phyloP scores from a whole-genome alignment of 1,140 invertebrate species.

The Ceratosolen fusciceps region DNA sequence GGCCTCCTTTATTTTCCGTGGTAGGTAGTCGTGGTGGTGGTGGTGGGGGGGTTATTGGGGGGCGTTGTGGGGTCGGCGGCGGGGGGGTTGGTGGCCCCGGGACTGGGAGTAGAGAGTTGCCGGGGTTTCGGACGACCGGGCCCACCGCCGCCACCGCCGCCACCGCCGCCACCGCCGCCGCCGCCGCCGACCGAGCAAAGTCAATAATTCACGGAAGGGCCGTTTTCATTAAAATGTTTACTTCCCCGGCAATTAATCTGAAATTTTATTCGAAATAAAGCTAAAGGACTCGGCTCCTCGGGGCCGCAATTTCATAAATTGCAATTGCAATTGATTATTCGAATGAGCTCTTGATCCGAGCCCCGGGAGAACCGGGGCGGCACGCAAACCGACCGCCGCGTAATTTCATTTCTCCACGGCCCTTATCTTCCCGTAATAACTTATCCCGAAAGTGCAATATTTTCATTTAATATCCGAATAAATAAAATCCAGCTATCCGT shows the following conservation, averaged over 20 bases:
- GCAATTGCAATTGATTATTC: conserved; percentile 8
- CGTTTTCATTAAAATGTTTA: conserved; percentile 15
- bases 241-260: conserved; percentile 7
- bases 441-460: neutral
- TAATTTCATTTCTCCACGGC: neutral
- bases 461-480: neutral
- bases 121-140: too few relatives aligned
- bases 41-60: too few relatives aligned
- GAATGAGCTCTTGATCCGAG: neutral
- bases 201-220: neutral
- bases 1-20: neutral
- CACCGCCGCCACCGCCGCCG: too few relatives aligned
- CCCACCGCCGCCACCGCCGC: too few relatives aligned
- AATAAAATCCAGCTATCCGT: neutral
- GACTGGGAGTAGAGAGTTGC: too few relatives aligned
- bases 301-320: neutral
- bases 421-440: neutral
- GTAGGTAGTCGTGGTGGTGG: neutral
- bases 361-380: too few relatives aligned
- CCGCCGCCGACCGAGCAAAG: neutral
- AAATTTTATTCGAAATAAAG: neutral
- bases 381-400: neutral
- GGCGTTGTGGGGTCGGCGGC: too few relatives aligned
- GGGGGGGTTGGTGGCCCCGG: too few relatives aligned
- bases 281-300: neutral